Percentiles rank a stretch among this genome's conserved stretches.
These are phyloP conservation scores for Syngnathus scovelli DNA, from an alignment of 2,113 vertebrate genomes.

Conservation along the genomic window DNA sequence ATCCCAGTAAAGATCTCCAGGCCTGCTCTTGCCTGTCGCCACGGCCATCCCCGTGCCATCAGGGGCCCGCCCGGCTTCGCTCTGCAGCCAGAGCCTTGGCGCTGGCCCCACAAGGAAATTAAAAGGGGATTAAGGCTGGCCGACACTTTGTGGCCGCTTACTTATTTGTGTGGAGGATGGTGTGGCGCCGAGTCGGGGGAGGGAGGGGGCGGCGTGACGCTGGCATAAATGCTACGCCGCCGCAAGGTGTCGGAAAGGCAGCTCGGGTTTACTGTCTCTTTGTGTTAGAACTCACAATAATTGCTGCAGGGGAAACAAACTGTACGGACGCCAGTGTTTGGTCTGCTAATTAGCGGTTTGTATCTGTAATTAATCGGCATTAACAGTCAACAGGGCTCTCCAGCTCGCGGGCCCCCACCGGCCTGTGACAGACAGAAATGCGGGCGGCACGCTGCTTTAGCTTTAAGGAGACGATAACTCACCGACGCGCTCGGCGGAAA, in stretches of 20 bases:
- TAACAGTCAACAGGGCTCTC: slow-evolving; percentile 64
- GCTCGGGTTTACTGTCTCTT: slow-evolving; percentile 57
- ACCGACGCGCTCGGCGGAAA: neutral
- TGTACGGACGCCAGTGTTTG: slow-evolving; percentile 69
- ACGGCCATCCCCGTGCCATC: slow-evolving; percentile 67
- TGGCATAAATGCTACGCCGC: slow-evolving; percentile 31
- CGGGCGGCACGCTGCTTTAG: slow-evolving; percentile 30
- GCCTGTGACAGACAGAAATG: slow-evolving; percentile 63
- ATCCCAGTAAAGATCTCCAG: slow-evolving; percentile 94
- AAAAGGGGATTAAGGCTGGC: slow-evolving; percentile 86
- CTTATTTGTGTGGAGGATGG: slow-evolving; percentile 54
- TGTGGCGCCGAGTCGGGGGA: no score
- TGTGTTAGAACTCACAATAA: slow-evolving; percentile 55
- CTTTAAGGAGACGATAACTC: slow-evolving; percentile 32
- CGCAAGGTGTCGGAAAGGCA: slow-evolving; percentile 35
- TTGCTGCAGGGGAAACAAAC: slow-evolving; percentile 63
- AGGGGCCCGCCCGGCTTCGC: slow-evolving; percentile 54
- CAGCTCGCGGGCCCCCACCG: slow-evolving; percentile 48
- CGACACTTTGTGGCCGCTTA: slow-evolving; percentile 71
- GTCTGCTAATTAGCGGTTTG: slow-evolving; percentile 70
- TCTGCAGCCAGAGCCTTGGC: slow-evolving; percentile 87
- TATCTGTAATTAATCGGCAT: slow-evolving; percentile 73
- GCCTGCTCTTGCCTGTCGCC: slow-evolving; percentile 72
- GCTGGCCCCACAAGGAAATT: slow-evolving; percentile 97
- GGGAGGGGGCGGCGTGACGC: slow-evolving; percentile 14